Base-by-base conservation (phyloP, 2,797 vertebrate species). In the Myotis findleyi region DNA sequence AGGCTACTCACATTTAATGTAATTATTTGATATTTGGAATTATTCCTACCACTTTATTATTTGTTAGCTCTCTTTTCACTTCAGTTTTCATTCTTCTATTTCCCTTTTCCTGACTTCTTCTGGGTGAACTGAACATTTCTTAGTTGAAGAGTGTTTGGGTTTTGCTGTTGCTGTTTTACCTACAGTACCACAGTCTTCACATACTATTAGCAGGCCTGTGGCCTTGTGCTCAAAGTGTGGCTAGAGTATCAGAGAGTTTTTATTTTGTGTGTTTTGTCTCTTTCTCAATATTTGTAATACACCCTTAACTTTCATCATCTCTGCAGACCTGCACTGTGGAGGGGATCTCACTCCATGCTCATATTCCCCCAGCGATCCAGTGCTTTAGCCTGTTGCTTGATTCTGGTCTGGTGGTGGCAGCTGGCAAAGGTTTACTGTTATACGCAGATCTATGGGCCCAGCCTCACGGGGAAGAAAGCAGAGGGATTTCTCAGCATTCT, bases 11-110 rank as follows among this genome's bases (percentile, higher is more conserved):
- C 1, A 12, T 17, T 84, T 41, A 80, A n/a, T 64, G 10, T 64
- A 76, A 94, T 71, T 81, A 30, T 9, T 69, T 69, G 51, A 53
- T 41, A 62, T 87, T 84, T 95, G 17, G 12, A 83, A 73, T 55
- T 77, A 69, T n/a, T 13, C 30, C 38, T 49, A 16, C 25, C 12
- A 76, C 5, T 59, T 81, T 44, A 7, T 53, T 33, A 59, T 62
- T 17, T 80, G 36, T n/a, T 66, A 75, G 8, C 23, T 77, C 53
- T 84, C 30, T 84, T 41, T 91, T 81, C 9, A 8, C 21, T 80
- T 79, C 38, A 30, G 2, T 76, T 88, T 77, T 53, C 2, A 71
- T 41, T 62, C 2, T 68, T 81, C 59, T 72, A 12, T 41, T 51
- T 84, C 9, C 3, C 0, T 9, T 55, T 72, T 33, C 47, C 20